phyloP scores from a whole-genome alignment of 53 echinoderm and acorn worm genomes.

The Glandiceps talaboti region DNA sequence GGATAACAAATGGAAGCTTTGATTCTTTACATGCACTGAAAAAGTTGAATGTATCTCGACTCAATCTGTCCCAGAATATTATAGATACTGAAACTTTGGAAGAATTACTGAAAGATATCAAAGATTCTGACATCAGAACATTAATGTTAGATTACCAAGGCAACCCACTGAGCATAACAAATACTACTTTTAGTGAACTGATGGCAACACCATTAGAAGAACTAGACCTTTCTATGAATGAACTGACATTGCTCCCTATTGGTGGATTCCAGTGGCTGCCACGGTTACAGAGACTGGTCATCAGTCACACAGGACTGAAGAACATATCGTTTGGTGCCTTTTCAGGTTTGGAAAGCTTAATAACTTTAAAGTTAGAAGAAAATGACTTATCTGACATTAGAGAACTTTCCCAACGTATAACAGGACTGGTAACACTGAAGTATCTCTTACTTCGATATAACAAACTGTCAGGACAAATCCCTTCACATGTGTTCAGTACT shows the following conservation, averaged over 20 bases:
- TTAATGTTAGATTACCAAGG: background rate
- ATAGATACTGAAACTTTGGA: background rate
- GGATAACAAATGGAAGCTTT: too few relatives aligned
- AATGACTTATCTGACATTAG: background rate
- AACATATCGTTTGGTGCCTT: background rate
- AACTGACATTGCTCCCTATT: background rate
- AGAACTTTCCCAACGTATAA: background rate
- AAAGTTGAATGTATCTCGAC: background rate
- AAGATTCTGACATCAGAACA: background rate
- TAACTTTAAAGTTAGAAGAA: background rate
- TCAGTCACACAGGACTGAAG: background rate
- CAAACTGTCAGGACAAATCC: background rate
- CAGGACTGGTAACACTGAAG: background rate
- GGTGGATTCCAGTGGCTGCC: background rate
- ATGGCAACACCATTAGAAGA: background rate
- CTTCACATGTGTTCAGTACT: background rate
- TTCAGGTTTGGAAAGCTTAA: background rate
- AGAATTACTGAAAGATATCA: background rate
- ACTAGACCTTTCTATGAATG: background rate
- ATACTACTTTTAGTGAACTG: background rate
- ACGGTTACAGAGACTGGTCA: background rate
- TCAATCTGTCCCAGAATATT: background rate
- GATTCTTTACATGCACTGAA: too few relatives aligned
- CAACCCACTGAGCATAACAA: background rate
- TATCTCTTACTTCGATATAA: background rate